Conservation (phyloP, 2,888 invertebrate genomes). For the Brachyptera putata region DNA sequence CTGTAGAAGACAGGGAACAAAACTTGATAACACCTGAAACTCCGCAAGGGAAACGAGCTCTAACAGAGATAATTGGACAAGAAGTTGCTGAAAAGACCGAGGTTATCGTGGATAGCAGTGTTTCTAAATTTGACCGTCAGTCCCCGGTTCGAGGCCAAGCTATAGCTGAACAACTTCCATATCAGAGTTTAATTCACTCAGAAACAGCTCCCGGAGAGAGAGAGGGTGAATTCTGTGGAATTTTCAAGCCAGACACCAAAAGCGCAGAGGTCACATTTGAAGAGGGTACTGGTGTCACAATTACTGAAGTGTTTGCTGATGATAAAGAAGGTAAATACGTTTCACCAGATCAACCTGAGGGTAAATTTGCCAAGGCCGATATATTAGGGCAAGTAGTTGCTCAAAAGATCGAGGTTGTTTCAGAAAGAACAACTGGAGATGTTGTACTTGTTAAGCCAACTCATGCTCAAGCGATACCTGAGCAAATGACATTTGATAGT, state of each 20-base stretch:
- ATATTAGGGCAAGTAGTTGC: conserved; percentile 47
- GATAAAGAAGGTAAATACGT: conserved; percentile 45
- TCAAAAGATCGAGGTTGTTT: conserved; percentile 43
- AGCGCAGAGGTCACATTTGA: conserved; percentile 46
- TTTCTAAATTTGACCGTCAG: conserved; percentile 46
- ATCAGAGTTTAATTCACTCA: conserved; percentile 49
- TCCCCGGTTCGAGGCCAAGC: conserved; percentile 48
- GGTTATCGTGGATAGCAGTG: conserved; percentile 46
- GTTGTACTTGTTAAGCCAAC: conserved; percentile 42
- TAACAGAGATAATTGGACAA: conserved; percentile 47
- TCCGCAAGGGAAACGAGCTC: conserved; percentile 46
- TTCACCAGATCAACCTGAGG: conserved; percentile 41
- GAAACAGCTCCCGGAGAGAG: conserved; percentile 44
- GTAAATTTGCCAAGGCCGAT: conserved; percentile 43
- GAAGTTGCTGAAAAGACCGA: conserved; percentile 53
- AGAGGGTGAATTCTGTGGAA: conserved; percentile 45
- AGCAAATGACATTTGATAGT: conserved; percentile 51
- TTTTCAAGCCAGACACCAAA: conserved; percentile 42
- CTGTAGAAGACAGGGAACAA: conserved; percentile 38
- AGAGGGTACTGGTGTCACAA: conserved; percentile 42
- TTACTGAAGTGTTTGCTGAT: conserved; percentile 49
- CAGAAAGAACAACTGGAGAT: conserved; percentile 42
- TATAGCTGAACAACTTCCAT: conserved; percentile 50
- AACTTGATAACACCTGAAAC: conserved; percentile 42
- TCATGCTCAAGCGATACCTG: conserved; percentile 42